Base-by-base conservation (phyloP, 1,140 invertebrate species). In the Batillaria attramentaria region DNA sequence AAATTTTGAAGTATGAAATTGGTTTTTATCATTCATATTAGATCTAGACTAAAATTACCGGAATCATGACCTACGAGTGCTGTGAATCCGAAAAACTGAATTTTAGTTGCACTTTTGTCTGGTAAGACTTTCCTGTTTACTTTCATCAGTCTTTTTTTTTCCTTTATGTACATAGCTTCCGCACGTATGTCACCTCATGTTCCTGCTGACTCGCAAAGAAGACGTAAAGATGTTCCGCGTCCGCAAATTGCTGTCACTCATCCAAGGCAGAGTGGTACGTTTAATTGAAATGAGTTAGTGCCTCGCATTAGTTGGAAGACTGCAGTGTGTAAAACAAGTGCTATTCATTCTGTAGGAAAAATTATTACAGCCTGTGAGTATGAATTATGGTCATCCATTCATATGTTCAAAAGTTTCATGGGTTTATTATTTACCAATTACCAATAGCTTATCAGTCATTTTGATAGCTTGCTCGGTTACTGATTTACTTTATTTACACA, bases 101-200 rank as follows among this genome's bases (percentile, higher is more conserved):
- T n/a, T n/a, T n/a, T n/a, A n/a, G n/a, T n/a, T n/a, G n/a, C n/a
- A n/a, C n/a, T n/a, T n/a, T n/a, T n/a, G n/a, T n/a, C n/a, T n/a
- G n/a, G n/a, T n/a, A n/a, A n/a, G n/a, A n/a, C n/a, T n/a, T n/a
- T n/a, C n/a, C n/a, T n/a, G n/a, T n/a, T n/a, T n/a, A n/a, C n/a
- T n/a, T n/a, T n/a, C n/a, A n/a, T n/a, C n/a, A n/a, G n/a, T n/a
- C n/a, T n/a, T n/a, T n/a, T n/a, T n/a, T n/a, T n/a, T n/a, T n/a
- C n/a, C n/a, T n/a, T n/a, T n/a, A 0, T 60, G 28, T 68, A 13
- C 86, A 33, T 72, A 89, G 88, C 77, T 87, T 69, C 87, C 89
- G 0, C 83, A 88, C 83, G 81, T 89, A 0, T 90, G 89, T 79
- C 87, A 90, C 57, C 74, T 90, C 43, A 82, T 90, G 42, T 89